Evolutionary conservation across 2,888 invertebrate genomes (phyloP), one percentile per base, ranked within the genome.

Genomic region (Leptopilina drosophilae): DNA sequence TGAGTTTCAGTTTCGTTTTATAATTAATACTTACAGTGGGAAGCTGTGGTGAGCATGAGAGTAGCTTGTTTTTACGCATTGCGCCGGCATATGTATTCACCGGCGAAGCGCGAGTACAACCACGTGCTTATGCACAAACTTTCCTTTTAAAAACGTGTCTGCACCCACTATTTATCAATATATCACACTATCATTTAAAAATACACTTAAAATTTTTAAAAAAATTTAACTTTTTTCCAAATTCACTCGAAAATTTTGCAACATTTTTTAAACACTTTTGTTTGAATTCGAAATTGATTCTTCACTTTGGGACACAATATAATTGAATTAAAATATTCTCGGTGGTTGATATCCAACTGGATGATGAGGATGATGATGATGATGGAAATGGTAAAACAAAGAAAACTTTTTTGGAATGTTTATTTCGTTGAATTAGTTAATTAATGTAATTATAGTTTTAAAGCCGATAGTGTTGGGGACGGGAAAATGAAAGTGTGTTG

Each of bases 1-100:
- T 11, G 11, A 26, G 12, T 33, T 33, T 33, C 33, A 33, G 33
- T 33, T 11, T 12, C 11, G 12, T 6, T 14, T 26, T 64, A 33
- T 64, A 64, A 64, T 64, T 64, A 56, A 73, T 73, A 73, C 73
- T 73, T 26, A 73, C 73, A 73, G 26, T 20, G 53, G 73, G 33
- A 33, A 56, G 53, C 53, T 49, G 26, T 73, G 73, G 2, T 53
- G 73, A 73, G 73, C 73, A 73, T 8, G 73, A 56, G 73, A 73
- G n/a, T 1, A 53, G 53, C 53, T 73, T 73, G 33, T 53, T 26
- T 49, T 73, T 73, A 56, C 73, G 73, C 73, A 73, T 73, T 26
- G 56, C 33, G 73, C 73, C 53, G 14, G 20, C 73, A 56, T 73
- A 26, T 73, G 49, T 49, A 26, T 73, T 7, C n/a, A 56, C 73